Evolutionary conservation across 2,113 vertebrate genomes (phyloP), one percentile per base, ranked within the genome.

Genomic region (Macquaria ambigua): DNA sequence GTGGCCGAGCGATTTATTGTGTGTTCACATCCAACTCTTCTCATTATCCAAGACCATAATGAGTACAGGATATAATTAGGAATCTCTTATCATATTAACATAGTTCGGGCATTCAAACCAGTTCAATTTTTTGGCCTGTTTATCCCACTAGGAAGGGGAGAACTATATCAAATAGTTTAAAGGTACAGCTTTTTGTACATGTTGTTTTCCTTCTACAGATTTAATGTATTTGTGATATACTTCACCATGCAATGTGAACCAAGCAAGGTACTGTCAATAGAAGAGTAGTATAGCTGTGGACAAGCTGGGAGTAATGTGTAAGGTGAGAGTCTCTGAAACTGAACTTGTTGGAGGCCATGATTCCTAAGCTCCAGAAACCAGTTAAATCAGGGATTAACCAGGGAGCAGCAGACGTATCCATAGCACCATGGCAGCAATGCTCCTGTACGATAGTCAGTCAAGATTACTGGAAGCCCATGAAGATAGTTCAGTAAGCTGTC

Each of bases 391-490:
- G 81, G 80, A 79, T 79, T 74, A 67, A 83, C 77, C 58, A 67
- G 84, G 81, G 68, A 87, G 92, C 77, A 90, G 82, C 85, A 85
- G 86, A 86, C 66, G 18, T 20, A 81, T 84, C 88, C 86, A 63
- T 92, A 94, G 94, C 94, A 95, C 93, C 94, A 55, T 74, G 80
- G 92, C 90, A 89, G 90, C 93, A 73, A 84, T 59, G 82, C 75
- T 89, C 87, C 73, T 88, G 74, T 69, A 74, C 5, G 16, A 85
- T 67, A 79, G 81, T 86, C 83, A 77, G 64, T 87, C 46, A 76
- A 77, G 69, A 89, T 84, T 86, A 89, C 89, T 94, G 92, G 94
- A 94, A 94, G 93, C 89, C 95, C 94, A 89, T 82, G 67, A 83
- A 82, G 79, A 92, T 61, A 82, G 82, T 89, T 88, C 79, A 31